Evolutionary conservation across 2,113 vertebrate genomes (phyloP).

Genomic region (Peromyscus maniculatus): DNA sequence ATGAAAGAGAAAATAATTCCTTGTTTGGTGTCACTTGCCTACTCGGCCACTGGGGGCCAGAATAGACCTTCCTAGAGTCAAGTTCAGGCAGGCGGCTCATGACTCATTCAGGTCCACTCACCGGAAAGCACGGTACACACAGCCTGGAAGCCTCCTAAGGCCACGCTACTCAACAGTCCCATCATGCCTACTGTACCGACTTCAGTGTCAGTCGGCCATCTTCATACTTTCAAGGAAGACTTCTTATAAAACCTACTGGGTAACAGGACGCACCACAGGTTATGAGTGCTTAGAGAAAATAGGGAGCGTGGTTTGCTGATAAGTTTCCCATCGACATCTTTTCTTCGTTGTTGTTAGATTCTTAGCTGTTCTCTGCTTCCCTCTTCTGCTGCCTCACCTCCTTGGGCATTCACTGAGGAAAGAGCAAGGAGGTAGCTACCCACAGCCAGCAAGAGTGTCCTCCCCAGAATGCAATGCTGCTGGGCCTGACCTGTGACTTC

Average conservation of each 20-base stretch:
- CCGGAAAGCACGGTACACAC: neutral
- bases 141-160: neutral
- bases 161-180: neutral
- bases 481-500: neutral
- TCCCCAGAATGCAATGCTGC: neutral
- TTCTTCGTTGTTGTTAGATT: neutral
- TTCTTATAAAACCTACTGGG: slow-evolving; percentile 25
- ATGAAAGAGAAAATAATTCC: neutral
- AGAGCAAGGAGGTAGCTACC: neutral
- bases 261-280: slow-evolving; percentile 7
- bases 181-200: neutral
- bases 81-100: neutral
- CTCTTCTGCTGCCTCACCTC: neutral
- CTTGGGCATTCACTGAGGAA: neutral
- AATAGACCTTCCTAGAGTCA: slow-evolving; percentile 62
- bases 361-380: neutral
- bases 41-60: slow-evolving; percentile 78
- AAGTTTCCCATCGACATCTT: slow-evolving; percentile 37
- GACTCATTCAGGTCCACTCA: neutral
- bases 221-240: neutral
- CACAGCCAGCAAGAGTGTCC: neutral
- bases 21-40: slow-evolving; percentile 60
- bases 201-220: neutral
- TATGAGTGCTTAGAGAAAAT: neutral
- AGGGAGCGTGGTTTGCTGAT: neutral